Percentiles rank a stretch among this genome's conserved stretches.
Conservation (phyloP, 2,888 invertebrate genomes). For the Escarpia spicata region DNA sequence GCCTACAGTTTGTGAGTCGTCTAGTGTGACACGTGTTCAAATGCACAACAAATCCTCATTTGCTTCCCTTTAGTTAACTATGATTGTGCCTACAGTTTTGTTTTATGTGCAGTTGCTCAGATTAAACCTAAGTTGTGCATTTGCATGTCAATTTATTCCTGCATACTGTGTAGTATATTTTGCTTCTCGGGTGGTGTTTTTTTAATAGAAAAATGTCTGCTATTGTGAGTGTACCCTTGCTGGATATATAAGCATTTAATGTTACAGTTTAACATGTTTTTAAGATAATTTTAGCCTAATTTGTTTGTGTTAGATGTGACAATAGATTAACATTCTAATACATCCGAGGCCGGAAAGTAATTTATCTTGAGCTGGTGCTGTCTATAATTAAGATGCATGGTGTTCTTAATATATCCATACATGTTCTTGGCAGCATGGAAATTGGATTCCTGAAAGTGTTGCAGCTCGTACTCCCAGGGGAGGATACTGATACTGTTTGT, state of each 20-base stretch:
- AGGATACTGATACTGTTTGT: background rate
- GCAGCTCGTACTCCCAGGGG: background rate
- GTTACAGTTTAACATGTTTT: slow-evolving; percentile 1
- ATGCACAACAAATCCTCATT: background rate
- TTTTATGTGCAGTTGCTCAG: background rate
- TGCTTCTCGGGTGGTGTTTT: background rate
- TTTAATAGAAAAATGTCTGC: background rate
- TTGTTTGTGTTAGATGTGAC: slow-evolving; percentile 1
- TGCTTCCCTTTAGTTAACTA: background rate
- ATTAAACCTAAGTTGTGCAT: background rate
- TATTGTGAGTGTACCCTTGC: background rate
- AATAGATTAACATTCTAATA: slow-evolving; percentile 8
- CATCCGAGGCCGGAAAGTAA: background rate
- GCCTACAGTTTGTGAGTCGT: background rate
- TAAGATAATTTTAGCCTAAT: background rate
- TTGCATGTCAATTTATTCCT: background rate
- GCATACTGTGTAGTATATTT: background rate
- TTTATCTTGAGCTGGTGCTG: background rate
- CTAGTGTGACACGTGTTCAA: background rate
- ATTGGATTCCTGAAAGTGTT: background rate
- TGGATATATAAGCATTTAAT: background rate
- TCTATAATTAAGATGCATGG: background rate
- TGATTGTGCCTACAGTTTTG: background rate
- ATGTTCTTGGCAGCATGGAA: background rate
- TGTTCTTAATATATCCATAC: slow-evolving; percentile 8